phyloP scores from a whole-genome alignment of 2,888 invertebrate genomes.

The Aelia acuminata region DNA sequence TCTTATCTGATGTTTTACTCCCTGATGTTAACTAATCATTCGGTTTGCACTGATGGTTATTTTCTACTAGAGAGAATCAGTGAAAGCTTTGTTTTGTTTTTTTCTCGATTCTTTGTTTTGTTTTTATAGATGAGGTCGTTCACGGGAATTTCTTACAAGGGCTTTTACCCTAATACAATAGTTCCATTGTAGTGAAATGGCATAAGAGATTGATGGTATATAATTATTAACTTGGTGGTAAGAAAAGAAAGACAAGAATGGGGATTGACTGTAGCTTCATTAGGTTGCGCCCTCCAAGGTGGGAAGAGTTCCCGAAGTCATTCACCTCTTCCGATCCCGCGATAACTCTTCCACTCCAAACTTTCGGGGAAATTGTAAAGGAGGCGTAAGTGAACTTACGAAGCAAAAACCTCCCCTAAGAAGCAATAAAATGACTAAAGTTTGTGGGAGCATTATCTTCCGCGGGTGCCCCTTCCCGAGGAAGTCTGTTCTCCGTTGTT shows the following conservation, averaged over 20 bases:
- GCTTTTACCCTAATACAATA: neutral
- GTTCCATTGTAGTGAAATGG: neutral
- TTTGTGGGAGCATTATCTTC: neutral
- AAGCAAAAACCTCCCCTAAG: neutral
- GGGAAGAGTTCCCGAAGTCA: neutral
- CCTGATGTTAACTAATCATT: too few relatives aligned
- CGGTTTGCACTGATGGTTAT: too few relatives aligned
- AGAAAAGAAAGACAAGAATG: neutral
- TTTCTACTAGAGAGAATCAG: too few relatives aligned
- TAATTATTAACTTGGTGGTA: neutral
- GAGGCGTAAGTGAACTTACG: neutral
- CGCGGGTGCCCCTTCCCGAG: neutral
- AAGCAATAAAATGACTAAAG: neutral
- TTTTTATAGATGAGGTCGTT: too few relatives aligned
- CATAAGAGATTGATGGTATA: neutral
- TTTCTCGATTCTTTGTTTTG: too few relatives aligned
- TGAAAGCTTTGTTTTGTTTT: too few relatives aligned
- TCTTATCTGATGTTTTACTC: too few relatives aligned
- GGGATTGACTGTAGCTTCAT: neutral
- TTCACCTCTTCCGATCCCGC: neutral
- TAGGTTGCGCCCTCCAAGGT: neutral
- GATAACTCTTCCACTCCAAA: neutral
- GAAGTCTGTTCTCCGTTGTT: neutral
- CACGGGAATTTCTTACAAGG: too few relatives aligned
- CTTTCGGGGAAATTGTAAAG: neutral